Evolutionary conservation across 2,113 vertebrate species (phyloP).

Genomic region (Hoplias malabaricus): DNA sequence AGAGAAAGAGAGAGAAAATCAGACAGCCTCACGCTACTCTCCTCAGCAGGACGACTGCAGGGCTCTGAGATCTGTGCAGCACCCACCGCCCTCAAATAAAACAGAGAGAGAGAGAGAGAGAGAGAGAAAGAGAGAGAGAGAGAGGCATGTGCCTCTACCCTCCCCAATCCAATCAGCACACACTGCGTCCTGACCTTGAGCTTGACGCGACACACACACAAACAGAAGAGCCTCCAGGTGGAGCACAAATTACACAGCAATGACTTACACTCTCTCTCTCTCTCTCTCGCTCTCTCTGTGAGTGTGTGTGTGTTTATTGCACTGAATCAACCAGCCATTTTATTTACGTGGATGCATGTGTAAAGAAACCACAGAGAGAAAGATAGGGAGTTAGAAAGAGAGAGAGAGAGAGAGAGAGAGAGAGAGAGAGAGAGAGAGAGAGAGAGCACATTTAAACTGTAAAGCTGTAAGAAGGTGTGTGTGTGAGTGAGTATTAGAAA

Average conservation of each 20-base stretch:
- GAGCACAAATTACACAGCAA: constrained; percentile 30
- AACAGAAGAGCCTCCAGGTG: constrained; percentile 22
- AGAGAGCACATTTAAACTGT: too few relatives aligned
- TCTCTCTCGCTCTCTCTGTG: not conserved
- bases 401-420: constrained; percentile 38
- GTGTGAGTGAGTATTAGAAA: not conserved
- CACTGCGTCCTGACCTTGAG: constrained; percentile 47
- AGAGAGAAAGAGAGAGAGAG: constrained; percentile 15
- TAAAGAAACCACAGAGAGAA: not conserved
- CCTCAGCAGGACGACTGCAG: not conserved
- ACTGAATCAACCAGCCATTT: not conserved
- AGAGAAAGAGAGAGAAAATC: too few relatives aligned
- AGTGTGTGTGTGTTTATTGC: not conserved
- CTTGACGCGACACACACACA: constrained; percentile 31
- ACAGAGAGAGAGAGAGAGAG: not conserved
- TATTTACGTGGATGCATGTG: not conserved
- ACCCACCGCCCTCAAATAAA: constrained; percentile 21
- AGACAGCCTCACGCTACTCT: not conserved
- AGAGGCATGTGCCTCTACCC: constrained; percentile 11
- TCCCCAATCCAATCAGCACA: constrained; percentile 35
- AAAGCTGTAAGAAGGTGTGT: too few relatives aligned
- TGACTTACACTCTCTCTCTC: constrained; percentile 37
- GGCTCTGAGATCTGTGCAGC: not conserved
- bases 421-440: not conserved
- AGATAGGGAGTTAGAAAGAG: not conserved